Conservation (phyloP, 2,113 vertebrate species). For the Plectropomus leopardus region DNA sequence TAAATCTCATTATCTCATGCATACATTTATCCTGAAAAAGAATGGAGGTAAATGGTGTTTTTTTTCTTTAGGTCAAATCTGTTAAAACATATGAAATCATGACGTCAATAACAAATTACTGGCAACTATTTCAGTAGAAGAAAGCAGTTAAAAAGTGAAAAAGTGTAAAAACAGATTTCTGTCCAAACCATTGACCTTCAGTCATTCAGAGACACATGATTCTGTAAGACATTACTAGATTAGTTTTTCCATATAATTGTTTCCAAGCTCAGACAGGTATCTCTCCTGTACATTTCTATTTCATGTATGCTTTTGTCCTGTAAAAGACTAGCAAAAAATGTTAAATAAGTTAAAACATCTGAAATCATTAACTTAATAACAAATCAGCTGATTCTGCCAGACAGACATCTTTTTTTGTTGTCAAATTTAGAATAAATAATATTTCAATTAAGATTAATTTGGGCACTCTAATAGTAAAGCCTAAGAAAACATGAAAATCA, state of each 20-base stretch:
- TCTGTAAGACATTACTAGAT: too few relatives aligned
- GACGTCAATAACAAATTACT: too few relatives aligned
- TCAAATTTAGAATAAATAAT: background rate
- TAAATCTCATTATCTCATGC: too few relatives aligned
- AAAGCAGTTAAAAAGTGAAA: too few relatives aligned
- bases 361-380: background rate
- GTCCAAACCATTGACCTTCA: background rate
- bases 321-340: background rate
- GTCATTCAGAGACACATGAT: too few relatives aligned
- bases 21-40: background rate
- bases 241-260: background rate
- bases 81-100: too few relatives aligned
- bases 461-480: background rate
- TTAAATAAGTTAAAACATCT: constrained; percentile 1
- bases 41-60: background rate
- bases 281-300: too few relatives aligned
- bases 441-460: background rate
- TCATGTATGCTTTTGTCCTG: background rate
- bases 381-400: background rate
- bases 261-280: background rate
- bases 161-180: background rate
- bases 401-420: background rate
- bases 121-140: too few relatives aligned
- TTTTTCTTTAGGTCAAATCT: too few relatives aligned
- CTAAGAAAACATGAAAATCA: background rate